These are phyloP conservation scores for Agrilus cyanescens DNA, from an alignment of 2,888 invertebrate genomes.

Conservation along the genomic window DNA sequence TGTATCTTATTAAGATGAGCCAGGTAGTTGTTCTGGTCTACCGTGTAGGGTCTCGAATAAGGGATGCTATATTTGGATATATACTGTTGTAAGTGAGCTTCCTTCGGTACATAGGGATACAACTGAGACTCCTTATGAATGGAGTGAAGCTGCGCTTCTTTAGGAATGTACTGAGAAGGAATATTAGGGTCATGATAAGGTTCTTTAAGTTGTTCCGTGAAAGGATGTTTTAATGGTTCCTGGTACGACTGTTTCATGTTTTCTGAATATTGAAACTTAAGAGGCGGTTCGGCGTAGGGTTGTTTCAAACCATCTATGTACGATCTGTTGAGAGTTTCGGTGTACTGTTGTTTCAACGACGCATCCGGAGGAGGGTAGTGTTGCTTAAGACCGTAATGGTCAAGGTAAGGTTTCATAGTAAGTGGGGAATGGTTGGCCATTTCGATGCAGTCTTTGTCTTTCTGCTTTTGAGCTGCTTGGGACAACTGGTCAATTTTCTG, in stretches of 20 bases:
- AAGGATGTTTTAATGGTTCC: no score
- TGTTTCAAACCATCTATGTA: no score
- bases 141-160: slow-evolving; percentile 23
- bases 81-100: slow-evolving; percentile 11
- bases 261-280: no score
- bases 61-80: slow-evolving; percentile 17
- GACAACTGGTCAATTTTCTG: slow-evolving; percentile 19
- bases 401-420: slow-evolving; percentile 13
- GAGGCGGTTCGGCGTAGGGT: no score
- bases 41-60: slow-evolving; percentile 12
- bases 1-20: slow-evolving; percentile 28
- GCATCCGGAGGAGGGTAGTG: slow-evolving; percentile 20
- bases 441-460: slow-evolving; percentile 27
- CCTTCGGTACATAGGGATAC: slow-evolving; percentile 12
- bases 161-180: slow-evolving; percentile 24
- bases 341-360: slow-evolving; percentile 6
- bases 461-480: slow-evolving; percentile 25
- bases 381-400: slow-evolving; percentile 21
- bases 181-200: slow-evolving; percentile 15
- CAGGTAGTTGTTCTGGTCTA: slow-evolving; percentile 25
- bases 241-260: no score
- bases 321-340: no score
- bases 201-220: slow-evolving; percentile 5
- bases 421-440: slow-evolving; percentile 27
- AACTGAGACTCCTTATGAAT: slow-evolving; percentile 12